Conservation (phyloP, 53 echinoderm and acorn worm species). For the Luidia sarsii region DNA sequence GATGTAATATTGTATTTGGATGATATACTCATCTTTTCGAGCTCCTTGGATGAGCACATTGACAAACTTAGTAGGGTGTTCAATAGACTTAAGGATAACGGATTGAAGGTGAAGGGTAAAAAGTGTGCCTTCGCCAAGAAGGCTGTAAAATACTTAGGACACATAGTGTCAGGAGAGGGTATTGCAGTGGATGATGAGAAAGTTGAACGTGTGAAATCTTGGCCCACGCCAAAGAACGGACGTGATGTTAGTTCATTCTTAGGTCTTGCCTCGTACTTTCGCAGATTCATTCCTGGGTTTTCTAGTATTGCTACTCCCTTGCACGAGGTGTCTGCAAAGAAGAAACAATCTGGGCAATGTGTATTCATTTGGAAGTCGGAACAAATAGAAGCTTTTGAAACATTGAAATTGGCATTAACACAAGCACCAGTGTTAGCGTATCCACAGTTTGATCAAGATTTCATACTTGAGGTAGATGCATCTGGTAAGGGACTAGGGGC, state of each 20-base stretch:
- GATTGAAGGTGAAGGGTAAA: too few species aligned
- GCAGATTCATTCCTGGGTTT: background rate
- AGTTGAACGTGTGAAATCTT: background rate
- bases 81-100: too few species aligned
- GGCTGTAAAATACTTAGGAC: too few species aligned
- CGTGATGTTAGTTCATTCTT: background rate
- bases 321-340: constrained; percentile 5
- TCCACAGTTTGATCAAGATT: background rate
- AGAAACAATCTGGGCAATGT: background rate
- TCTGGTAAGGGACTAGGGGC: background rate
- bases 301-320: constrained; percentile 4
- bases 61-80: too few species aligned
- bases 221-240: background rate
- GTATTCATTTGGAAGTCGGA: background rate
- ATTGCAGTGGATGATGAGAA: too few species aligned
- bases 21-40: too few species aligned
- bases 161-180: too few species aligned
- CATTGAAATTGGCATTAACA: background rate
- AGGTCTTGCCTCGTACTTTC: background rate
- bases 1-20: too few species aligned
- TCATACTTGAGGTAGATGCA: background rate
- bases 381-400: background rate
- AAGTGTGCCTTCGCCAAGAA: too few species aligned
- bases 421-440: background rate
- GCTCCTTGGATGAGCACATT: too few species aligned